Evolutionary conservation across 2,888 invertebrate genomes (phyloP), one percentile per base, ranked within the genome.

Genomic region (Sisyra nigra): DNA sequence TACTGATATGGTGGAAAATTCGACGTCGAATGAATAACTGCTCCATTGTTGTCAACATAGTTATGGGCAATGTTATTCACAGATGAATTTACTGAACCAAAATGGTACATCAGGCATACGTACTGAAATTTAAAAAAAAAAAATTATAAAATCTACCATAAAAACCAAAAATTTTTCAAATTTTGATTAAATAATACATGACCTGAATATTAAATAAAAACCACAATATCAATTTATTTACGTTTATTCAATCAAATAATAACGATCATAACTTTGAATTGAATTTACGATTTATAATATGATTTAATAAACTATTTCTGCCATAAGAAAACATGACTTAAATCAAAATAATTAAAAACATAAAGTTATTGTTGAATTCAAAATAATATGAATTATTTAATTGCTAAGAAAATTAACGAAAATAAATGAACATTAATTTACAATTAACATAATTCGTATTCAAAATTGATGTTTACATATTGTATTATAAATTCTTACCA

Each of bases 41-140:
- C 19, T 17, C 37, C 11, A 19, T 37, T 19, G 11, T 37, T 17
- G 19, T 19, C 19, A 17, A 11, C 37, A 19, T 19, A 37, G 11
- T 37, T 13, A 19, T 11, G 17, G 11, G 17, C 19, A 19, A 15
- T 37, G 4, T 13, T 9, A 19, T 19, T 37, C 19, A 19, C 17
- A 37, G 17, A 10, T 15, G 37, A 37, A 37, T 37, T 37, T 18
- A 11, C 19, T 19, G 15, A 17, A 37, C 37, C 37, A 17, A 40
- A 42, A 34, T 42, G 42, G 42, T 42, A 42, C 42, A 42, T 42
- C 42, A 31, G 42, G 42, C 36, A 35, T 34, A 30, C 15, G 34
- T 35, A 35, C 42, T 42, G 13, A 14, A 42, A n/a, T n/a, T n/a
- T n/a, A 42, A 14, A 40, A 18, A 15, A 9, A 36, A 6, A 36